phyloP scores from a whole-genome alignment of 2,113 vertebrate genomes.

The Buteo buteo region DNA sequence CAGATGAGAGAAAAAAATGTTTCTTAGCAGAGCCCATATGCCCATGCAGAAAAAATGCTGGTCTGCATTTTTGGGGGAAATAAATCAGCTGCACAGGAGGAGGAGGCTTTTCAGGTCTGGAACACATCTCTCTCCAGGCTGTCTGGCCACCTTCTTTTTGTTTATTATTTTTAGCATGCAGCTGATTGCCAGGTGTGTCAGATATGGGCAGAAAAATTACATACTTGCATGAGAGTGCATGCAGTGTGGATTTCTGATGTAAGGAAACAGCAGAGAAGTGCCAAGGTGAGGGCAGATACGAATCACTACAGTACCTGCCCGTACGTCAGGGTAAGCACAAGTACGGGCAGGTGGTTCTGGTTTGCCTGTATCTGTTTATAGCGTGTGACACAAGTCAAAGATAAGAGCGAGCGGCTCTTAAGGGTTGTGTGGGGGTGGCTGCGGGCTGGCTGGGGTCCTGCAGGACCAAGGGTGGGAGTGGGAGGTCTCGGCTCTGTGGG shows the following conservation, averaged over 20 bases:
- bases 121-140: background rate
- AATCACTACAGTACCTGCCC: rapidly evolving
- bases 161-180: background rate
- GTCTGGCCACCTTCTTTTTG: background rate
- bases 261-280: rapidly evolving
- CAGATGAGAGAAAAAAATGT: background rate
- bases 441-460: rapidly evolving
- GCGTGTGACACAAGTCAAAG: rapidly evolving
- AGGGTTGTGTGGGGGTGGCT: background rate
- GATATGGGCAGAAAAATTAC: background rate
- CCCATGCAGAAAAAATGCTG: background rate
- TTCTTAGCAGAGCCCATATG: background rate
- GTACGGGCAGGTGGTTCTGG: rapidly evolving
- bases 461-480: rapidly evolving
- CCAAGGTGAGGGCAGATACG: background rate
- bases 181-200: background rate
- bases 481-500: rapidly evolving
- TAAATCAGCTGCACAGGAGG: background rate
- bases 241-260: background rate
- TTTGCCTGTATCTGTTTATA: rapidly evolving
- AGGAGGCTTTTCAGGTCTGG: background rate
- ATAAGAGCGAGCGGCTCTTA: rapidly evolving
- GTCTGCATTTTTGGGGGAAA: background rate
- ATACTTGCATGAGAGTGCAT: rapidly evolving
- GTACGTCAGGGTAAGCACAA: rapidly evolving